Evolutionary conservation across 2,888 invertebrate species (phyloP).

Genomic region (Keiferia lycopersicella): DNA sequence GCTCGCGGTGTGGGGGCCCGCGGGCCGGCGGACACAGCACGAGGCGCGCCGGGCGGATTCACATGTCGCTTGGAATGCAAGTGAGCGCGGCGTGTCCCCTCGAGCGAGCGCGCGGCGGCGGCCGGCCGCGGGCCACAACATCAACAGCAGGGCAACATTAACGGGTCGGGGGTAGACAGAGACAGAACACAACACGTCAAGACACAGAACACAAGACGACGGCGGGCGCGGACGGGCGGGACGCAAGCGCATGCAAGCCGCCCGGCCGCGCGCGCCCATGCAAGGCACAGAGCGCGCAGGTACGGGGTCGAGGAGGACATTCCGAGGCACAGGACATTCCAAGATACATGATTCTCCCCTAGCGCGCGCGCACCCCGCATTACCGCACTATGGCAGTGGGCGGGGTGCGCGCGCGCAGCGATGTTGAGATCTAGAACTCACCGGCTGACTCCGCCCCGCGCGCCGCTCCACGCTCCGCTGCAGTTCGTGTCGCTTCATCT

Average conservation of each 20-base stretch:
- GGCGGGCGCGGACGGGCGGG: constrained; percentile 54
- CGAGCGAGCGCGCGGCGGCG: constrained; percentile 48
- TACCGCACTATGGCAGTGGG: constrained; percentile 49
- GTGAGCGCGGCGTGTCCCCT: constrained; percentile 67
- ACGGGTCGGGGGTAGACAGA: constrained; percentile 62
- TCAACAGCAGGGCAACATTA: constrained; percentile 66
- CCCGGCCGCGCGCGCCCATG: constrained; percentile 69
- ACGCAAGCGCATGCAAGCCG: constrained; percentile 69
- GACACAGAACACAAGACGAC: constrained; percentile 78
- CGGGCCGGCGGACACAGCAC: constrained; percentile 51
- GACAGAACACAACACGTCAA: constrained; percentile 78
- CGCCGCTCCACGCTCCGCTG: constrained; percentile 42
- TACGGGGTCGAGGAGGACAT: constrained; percentile 80
- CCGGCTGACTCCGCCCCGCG: constrained; percentile 50
- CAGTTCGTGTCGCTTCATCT: constrained; percentile 47
- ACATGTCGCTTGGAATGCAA: constrained; percentile 82
- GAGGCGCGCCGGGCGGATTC: constrained; percentile 66
- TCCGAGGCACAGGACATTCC: constrained; percentile 83
- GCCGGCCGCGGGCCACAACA: constrained; percentile 50
- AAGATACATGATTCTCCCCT: constrained; percentile 83
- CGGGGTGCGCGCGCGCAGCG: constrained; percentile 74
- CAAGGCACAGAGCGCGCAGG: constrained; percentile 66
- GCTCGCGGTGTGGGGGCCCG: constrained; percentile 37
- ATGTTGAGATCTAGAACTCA: constrained; percentile 83
- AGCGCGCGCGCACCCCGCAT: constrained; percentile 70